Evolutionary conservation across 2,888 invertebrate species (phyloP).

Genomic region (Macrophya alboannulata): DNA sequence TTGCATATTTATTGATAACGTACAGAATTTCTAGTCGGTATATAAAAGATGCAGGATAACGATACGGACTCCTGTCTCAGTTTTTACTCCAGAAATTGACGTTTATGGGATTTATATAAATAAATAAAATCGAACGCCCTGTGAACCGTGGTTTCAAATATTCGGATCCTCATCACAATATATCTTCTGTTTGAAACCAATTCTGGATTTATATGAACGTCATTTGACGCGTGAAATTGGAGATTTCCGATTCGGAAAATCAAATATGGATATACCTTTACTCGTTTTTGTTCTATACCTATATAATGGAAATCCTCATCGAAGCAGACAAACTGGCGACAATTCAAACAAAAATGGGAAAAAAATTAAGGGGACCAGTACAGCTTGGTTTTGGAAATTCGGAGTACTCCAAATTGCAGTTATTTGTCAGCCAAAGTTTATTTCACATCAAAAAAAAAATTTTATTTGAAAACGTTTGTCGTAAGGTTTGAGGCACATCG

Average conservation of each 20-base stretch:
- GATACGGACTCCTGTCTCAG: not conserved
- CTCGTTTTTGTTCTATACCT: not conserved
- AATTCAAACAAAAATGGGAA: not conserved
- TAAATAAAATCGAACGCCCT: not conserved
- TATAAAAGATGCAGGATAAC: not conserved
- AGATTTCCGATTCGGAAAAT: not conserved
- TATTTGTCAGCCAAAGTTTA: no score
- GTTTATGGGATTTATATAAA: slow-evolving; percentile 2
- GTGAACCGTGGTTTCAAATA: not conserved
- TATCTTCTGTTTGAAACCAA: not conserved
- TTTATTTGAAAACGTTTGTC: no score
- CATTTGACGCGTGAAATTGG: slow-evolving; percentile 22
- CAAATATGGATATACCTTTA: not conserved
- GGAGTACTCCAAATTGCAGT: no score
- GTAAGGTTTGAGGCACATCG: no score
- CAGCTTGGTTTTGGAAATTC: no score
- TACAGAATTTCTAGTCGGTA: not conserved
- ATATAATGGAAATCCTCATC: not conserved
- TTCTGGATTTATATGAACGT: not conserved
- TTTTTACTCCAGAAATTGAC: not conserved
- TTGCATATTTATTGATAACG: not conserved
- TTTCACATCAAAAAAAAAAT: no score
- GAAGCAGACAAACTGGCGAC: not conserved
- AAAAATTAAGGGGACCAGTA: no score
- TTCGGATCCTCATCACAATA: not conserved